Evolutionary conservation across 2,113 vertebrate species (phyloP).

Genomic region (Ciconia boyciana): DNA sequence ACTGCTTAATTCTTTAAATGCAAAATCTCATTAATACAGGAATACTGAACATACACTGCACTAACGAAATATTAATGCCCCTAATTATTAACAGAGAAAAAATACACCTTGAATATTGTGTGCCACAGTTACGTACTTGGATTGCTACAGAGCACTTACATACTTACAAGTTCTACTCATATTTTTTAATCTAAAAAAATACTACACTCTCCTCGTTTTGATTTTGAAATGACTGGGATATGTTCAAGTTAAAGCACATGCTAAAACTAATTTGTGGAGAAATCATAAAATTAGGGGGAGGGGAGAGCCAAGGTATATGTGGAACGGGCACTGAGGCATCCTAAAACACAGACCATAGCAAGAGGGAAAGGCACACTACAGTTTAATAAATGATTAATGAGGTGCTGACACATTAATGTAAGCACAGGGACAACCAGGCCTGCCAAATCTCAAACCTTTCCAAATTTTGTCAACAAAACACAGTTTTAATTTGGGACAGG

Average conservation of each 20-base stretch:
- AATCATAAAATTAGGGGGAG: conserved; percentile 57
- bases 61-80: conserved; percentile 36
- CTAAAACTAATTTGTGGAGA: conserved; percentile 61
- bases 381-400: conserved; percentile 72
- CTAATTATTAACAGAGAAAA: conserved; percentile 1
- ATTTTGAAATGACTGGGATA: conserved; percentile 46
- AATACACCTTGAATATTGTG: not conserved
- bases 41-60: not conserved
- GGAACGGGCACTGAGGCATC: conserved; percentile 38
- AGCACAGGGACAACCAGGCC: conserved; percentile 61
- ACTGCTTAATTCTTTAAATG: conserved; percentile 30
- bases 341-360: conserved; percentile 54
- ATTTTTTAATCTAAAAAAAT: conserved; percentile 58
- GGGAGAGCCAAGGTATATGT: conserved; percentile 8
- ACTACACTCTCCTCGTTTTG: conserved; percentile 26
- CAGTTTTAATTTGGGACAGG: conserved; percentile 69
- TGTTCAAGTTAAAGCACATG: conserved; percentile 53
- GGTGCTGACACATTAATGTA: conserved; percentile 71
- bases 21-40: conserved; percentile 27
- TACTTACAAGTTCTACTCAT: conserved; percentile 1
- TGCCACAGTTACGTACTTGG: not conserved
- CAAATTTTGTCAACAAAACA: conserved; percentile 75
- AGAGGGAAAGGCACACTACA: conserved; percentile 43
- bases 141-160: conserved; percentile 6
- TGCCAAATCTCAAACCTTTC: conserved; percentile 69